These are phyloP conservation scores for Vipera latastei DNA, from an alignment of 2,797 vertebrate genomes.

Conservation along the genomic window DNA sequence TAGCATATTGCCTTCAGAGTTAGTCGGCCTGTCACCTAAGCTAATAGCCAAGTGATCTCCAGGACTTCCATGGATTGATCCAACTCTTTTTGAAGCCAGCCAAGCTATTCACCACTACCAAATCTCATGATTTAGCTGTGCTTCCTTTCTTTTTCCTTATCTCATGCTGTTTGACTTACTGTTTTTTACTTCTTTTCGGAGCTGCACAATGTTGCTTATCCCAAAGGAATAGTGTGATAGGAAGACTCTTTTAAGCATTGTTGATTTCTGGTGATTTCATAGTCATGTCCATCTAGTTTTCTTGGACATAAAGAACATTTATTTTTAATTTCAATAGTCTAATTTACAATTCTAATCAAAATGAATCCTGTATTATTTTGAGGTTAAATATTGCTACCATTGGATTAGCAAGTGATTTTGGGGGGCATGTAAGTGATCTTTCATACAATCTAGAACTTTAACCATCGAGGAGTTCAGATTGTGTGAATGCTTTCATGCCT, in stretches of 20 bases:
- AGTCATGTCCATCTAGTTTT: not conserved
- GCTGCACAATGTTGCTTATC: not conserved
- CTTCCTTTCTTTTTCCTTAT: not conserved
- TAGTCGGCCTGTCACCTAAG: not conserved
- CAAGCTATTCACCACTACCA: not conserved
- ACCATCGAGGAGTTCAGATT: not conserved
- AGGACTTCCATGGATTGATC: not conserved
- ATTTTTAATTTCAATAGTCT: not conserved
- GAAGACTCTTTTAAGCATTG: not conserved
- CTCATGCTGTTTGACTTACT: not conserved
- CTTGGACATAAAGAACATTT: not conserved
- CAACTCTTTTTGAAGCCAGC: not conserved
- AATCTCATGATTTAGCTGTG: not conserved
- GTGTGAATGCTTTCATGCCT: not conserved
- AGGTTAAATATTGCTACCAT: not conserved
- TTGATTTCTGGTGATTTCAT: not conserved
- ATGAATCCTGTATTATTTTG: not conserved
- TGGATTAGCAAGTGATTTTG: not conserved
- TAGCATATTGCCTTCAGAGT: not conserved
- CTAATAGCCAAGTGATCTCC: not conserved
- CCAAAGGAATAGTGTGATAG: not conserved
- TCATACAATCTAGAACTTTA: not conserved
- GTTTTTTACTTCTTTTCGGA: not conserved
- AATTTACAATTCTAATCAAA: not conserved
- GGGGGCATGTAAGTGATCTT: not conserved